Percentiles rank a stretch among this genome's conserved stretches.
phyloP scores from a whole-genome alignment of 2,797 vertebrate species.

The Otolemur crassicaudatus region DNA sequence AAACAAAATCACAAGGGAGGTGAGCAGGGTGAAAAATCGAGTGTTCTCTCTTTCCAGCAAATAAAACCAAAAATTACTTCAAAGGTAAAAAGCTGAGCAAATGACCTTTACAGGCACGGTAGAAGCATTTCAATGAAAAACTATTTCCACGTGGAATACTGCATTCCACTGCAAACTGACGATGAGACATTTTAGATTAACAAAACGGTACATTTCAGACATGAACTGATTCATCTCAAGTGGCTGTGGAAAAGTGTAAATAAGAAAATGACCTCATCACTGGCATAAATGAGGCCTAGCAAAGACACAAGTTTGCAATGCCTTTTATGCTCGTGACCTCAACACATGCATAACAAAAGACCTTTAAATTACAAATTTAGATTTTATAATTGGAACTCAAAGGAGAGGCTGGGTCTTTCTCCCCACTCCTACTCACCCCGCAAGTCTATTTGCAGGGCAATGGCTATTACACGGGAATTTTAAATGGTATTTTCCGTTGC shows the following conservation, averaged over 20 bases:
- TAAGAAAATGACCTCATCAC: constrained; percentile 64
- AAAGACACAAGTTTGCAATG: constrained; percentile 20
- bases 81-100: constrained; percentile 71
- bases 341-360: constrained; percentile 42
- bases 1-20: constrained; percentile 67
- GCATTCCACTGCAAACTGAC: constrained; percentile 58
- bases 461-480: neutral
- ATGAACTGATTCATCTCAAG: constrained; percentile 51
- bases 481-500: neutral
- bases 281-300: neutral
- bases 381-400: constrained; percentile 49
- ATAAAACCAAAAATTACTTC: constrained; percentile 76
- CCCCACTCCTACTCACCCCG: neutral
- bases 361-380: constrained; percentile 43
- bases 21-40: constrained; percentile 61
- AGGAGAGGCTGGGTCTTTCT: constrained; percentile 6
- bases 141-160: neutral
- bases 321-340: constrained; percentile 11
- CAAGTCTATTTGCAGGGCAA: neutral
- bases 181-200: constrained; percentile 67
- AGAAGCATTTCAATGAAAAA: constrained; percentile 66
- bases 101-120: constrained; percentile 68
- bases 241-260: constrained; percentile 56
- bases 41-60: constrained; percentile 52
- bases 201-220: constrained; percentile 69